phyloP scores from a whole-genome alignment of 2,797 vertebrate genomes.

The Pangasius larnaudii region DNA sequence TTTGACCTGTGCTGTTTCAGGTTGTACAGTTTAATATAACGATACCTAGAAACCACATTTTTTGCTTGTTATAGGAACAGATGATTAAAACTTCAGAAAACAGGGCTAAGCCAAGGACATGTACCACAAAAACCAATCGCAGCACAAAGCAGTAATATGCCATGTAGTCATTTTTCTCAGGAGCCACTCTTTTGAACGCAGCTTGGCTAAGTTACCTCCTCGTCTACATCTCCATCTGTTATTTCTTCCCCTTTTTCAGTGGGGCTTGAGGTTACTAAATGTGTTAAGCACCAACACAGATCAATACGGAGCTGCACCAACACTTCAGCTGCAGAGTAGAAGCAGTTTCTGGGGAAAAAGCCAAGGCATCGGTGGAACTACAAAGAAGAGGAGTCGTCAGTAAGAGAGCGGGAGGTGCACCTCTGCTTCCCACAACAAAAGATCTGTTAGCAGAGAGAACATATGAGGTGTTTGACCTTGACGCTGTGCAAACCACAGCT shows the following conservation, averaged over 20 bases:
- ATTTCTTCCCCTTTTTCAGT: constrained; percentile 11
- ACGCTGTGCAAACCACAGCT: constrained; percentile 24
- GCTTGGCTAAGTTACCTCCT: neutral
- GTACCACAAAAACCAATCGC: neutral
- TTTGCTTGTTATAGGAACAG: neutral
- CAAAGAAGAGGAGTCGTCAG: neutral
- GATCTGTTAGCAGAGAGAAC: constrained; percentile 5
- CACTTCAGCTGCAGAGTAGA: neutral
- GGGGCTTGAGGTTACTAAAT: constrained; percentile 2
- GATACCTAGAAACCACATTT: neutral
- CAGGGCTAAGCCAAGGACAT: neutral
- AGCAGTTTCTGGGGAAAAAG: neutral
- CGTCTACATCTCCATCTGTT: neutral
- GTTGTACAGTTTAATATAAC: neutral
- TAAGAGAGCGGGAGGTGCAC: neutral
- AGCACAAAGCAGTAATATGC: constrained; percentile 11
- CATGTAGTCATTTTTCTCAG: neutral
- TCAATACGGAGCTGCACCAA: constrained; percentile 38
- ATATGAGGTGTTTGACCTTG: constrained; percentile 37
- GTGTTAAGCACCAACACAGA: constrained; percentile 20
- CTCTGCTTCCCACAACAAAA: constrained; percentile 21
- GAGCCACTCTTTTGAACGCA: neutral
- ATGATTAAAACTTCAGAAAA: neutral
- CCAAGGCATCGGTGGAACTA: neutral
- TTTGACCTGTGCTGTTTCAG: neutral